phyloP scores from a whole-genome alignment of 37 sponge, comb jelly and placozoan genomes.

The Halisarca cf. caerulea region DNA sequence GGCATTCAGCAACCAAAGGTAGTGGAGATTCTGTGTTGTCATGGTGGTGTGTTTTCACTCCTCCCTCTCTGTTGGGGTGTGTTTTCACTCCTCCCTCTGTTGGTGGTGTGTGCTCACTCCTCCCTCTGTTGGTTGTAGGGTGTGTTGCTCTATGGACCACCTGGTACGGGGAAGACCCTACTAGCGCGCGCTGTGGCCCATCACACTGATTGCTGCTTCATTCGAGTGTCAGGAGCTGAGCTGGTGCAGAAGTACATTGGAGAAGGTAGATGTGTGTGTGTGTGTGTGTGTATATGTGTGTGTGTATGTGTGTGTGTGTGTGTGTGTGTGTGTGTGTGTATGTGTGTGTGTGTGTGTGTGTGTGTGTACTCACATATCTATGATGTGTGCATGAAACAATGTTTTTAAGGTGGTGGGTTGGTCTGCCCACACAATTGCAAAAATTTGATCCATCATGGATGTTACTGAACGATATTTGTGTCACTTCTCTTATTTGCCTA shows the following conservation, averaged over 20 bases:
- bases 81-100: background rate
- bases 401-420: too few relatives aligned
- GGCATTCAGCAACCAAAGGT: constrained; percentile 99
- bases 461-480: too few relatives aligned
- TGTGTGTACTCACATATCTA: too few relatives aligned
- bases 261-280: constrained; percentile 66
- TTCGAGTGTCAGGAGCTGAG: constrained; percentile 97
- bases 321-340: background rate
- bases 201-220: constrained; percentile 98
- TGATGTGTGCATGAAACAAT: too few relatives aligned
- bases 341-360: too few relatives aligned
- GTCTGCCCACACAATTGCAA: too few relatives aligned
- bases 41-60: background rate
- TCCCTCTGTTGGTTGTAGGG: constrained; percentile 43
- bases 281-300: constrained; percentile 1
- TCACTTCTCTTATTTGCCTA: too few relatives aligned
- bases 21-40: background rate
- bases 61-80: background rate
- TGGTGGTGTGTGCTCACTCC: background rate
- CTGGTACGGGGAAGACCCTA: constrained; percentile 97
- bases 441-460: too few relatives aligned
- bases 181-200: constrained; percentile 98
- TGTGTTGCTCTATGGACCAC: constrained; percentile 91
- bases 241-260: constrained; percentile 99
- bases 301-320: too few relatives aligned